These are phyloP conservation scores for Lateolabrax maculatus DNA, from an alignment of 2,797 vertebrate genomes.

Conservation along the genomic window DNA sequence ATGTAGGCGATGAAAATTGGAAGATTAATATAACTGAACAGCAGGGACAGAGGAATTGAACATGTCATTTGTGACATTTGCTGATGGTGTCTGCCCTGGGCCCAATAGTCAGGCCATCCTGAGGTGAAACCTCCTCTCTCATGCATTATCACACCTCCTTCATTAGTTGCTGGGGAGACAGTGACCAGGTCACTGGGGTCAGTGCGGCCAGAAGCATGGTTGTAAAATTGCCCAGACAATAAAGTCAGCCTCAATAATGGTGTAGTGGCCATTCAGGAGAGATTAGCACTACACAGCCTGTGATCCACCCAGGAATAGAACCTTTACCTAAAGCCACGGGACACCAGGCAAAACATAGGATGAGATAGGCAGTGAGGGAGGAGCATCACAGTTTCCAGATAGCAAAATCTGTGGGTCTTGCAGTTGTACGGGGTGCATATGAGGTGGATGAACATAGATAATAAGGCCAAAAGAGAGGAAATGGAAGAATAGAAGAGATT, in stretches of 20 bases:
- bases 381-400: constrained; percentile 46
- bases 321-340: constrained; percentile 59
- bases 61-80: constrained; percentile 48
- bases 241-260: constrained; percentile 69
- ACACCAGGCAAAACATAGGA: constrained; percentile 44
- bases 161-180: constrained; percentile 83
- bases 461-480: constrained; percentile 55
- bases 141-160: constrained; percentile 79
- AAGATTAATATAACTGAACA: constrained; percentile 64
- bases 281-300: constrained; percentile 73
- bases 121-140: constrained; percentile 69
- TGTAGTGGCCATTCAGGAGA: constrained; percentile 72
- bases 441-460: constrained; percentile 44
- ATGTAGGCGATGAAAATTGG: constrained; percentile 39
- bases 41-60: constrained; percentile 45
- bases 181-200: constrained; percentile 82
- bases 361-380: constrained; percentile 42
- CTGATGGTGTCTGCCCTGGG: constrained; percentile 36
- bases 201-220: constrained; percentile 76
- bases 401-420: constrained; percentile 31
- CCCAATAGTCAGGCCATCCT: constrained; percentile 48
- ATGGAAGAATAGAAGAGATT: constrained; percentile 40
- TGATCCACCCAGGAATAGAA: constrained; percentile 70
- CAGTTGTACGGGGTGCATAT: constrained; percentile 19
- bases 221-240: constrained; percentile 82